Evolutionary conservation across 2,113 vertebrate species (phyloP).

Genomic region (Oreochromis tanganicae): DNA sequence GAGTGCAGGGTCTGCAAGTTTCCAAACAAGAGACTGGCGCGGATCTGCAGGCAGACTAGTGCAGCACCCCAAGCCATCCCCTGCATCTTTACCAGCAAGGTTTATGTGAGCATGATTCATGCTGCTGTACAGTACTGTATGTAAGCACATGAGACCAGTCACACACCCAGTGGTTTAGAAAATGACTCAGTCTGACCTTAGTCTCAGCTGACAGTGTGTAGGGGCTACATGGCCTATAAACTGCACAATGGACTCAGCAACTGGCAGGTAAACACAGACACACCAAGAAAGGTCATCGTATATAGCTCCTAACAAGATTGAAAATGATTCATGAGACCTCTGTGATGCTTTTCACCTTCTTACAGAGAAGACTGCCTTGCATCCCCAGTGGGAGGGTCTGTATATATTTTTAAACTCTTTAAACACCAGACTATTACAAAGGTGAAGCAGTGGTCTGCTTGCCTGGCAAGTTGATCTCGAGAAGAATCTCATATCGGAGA

Average conservation of each 20-base stretch:
- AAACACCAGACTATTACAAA: not conserved
- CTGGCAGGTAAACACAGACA: conserved; percentile 61
- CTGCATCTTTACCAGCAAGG: not conserved
- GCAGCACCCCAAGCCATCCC: not conserved
- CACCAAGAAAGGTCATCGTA: conserved; percentile 66
- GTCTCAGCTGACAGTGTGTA: conserved; percentile 29
- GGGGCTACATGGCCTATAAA: conserved; percentile 53
- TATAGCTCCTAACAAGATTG: conserved; percentile 69
- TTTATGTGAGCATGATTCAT: not conserved
- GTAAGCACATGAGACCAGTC: conserved; percentile 2
- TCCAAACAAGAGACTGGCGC: not conserved
- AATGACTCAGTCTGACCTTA: conserved; percentile 56
- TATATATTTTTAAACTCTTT: not conserved
- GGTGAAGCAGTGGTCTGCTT: not conserved
- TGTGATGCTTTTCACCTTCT: conserved; percentile 42
- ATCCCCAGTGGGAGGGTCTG: not conserved
- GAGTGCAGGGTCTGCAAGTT: not conserved
- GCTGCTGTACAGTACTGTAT: not conserved
- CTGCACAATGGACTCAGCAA: conserved; percentile 45
- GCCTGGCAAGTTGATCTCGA: not conserved
- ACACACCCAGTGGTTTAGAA: conserved; percentile 47
- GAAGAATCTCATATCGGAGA: not conserved
- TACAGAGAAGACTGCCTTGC: conserved; percentile 23
- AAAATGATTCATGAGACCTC: conserved; percentile 65
- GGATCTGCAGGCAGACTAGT: not conserved